Evolutionary conservation across 1,140 invertebrate genomes (phyloP), one percentile per base, ranked within the genome.

Genomic region (Piezodorus guildinii): DNA sequence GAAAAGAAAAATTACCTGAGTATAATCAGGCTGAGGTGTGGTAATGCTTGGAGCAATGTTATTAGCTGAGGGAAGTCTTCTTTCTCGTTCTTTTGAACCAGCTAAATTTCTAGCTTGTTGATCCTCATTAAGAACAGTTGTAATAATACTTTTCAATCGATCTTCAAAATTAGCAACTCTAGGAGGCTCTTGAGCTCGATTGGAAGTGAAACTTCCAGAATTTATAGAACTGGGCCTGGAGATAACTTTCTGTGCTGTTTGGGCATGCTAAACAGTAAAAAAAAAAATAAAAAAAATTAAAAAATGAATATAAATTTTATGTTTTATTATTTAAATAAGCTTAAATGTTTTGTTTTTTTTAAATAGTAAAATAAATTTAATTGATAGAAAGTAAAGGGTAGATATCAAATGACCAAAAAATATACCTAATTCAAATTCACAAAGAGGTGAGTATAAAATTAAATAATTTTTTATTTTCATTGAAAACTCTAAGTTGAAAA

Each of bases 111-210:
- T 75, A 65, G 79, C 79, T 63, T 81, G 79, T 65, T 85, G 82
- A 73, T 92, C 88, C 72, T 93, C 90, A 73, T 94, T 93, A 4
- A 95, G 73, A 19, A 90, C 89, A 45, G 86, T 90, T 4, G 90
- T 93, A 61, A 95, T 94, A 59, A 95, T 93, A 73, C 86, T 90
- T 74, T 94, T 93, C 5, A 95, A 77, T n/a, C 90, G 79, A 73
- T 94, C 90, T 73, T 94, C 90, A 72, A 91, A 94, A 74, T 93
- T 90, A 21, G 86, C 85, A 23, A 91, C 86, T 70, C 87, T 83
- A 0, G 87, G 88, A 16, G 89, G 85, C 72, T 91, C 87, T 69
- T 87, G 85, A 64, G 80, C 79, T 68, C 75, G 69, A 69, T 70
- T 68, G 34, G 64, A 58, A 27, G 62, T 45, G 39, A 62, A 66